Evolutionary conservation across 2,113 vertebrate species (phyloP).

Genomic region (Hyaena hyaena): DNA sequence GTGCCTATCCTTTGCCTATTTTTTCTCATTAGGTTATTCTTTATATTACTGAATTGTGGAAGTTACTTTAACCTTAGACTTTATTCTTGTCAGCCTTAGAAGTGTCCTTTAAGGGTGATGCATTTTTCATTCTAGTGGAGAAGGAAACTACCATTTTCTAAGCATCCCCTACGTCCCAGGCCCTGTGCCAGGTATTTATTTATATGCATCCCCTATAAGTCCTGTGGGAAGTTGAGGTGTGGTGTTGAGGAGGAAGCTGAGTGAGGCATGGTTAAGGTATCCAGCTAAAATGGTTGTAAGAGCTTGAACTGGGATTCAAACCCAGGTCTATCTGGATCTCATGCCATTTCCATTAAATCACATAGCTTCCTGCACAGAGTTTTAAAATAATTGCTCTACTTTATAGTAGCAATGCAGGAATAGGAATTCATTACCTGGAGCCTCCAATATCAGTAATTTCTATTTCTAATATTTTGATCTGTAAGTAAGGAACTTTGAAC

Average conservation of each 20-base stretch:
- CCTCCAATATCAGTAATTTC: neutral
- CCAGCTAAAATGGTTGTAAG: neutral
- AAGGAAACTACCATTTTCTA: neutral
- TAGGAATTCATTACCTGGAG: neutral
- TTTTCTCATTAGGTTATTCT: neutral
- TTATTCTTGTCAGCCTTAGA: slow-evolving; percentile 1
- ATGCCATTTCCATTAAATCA: neutral
- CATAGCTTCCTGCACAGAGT: neutral
- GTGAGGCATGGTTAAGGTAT: neutral
- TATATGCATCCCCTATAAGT: neutral
- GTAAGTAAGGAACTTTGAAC: neutral
- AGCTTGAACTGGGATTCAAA: neutral
- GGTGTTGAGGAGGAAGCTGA: neutral
- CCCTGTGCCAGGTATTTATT: neutral
- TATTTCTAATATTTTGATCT: slow-evolving; percentile 24
- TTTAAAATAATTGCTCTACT: neutral
- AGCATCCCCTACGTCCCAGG: neutral
- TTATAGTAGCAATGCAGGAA: neutral
- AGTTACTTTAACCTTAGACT: neutral
- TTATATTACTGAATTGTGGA: neutral
- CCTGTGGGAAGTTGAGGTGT: neutral
- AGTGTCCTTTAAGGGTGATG: neutral
- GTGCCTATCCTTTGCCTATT: neutral
- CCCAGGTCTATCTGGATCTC: neutral
- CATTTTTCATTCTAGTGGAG: neutral